Percentiles rank a stretch among this genome's conserved stretches.
Conservation (phyloP, 2,113 vertebrate species). For the Embiotoca jacksoni region DNA sequence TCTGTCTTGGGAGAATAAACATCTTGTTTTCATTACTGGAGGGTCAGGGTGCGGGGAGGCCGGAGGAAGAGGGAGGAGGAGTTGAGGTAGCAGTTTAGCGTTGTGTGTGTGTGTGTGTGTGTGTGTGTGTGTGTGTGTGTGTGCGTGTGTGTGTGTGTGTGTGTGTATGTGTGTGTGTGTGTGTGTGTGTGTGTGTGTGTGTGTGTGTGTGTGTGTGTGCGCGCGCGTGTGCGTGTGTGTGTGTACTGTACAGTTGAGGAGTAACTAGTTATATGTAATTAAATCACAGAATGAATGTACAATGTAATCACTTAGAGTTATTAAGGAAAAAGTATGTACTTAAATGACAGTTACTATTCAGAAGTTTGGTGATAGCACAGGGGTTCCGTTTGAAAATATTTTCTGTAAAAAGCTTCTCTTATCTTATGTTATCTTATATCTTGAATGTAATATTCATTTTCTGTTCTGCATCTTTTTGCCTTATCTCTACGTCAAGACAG, state of each 20-base stretch:
- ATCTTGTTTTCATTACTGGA: constrained; percentile 85
- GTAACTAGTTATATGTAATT: constrained; percentile 23
- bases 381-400: too few species aligned
- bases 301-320: too few species aligned
- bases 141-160: constrained; percentile 6
- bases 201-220: constrained; percentile 7
- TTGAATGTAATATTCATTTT: too few species aligned
- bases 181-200: constrained; percentile 14
- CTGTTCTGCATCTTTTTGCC: too few species aligned
- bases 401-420: too few species aligned
- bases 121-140: constrained; percentile 11
- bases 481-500: too few species aligned
- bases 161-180: constrained; percentile 43
- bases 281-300: constrained; percentile 19
- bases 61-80: constrained; percentile 37
- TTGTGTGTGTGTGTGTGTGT: constrained; percentile 44
- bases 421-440: too few species aligned
- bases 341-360: too few species aligned
- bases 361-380: too few species aligned
- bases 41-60: constrained; percentile 41
- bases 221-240: background rate
- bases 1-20: constrained; percentile 76
- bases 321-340: too few species aligned
- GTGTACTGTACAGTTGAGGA: constrained; percentile 29
- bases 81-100: constrained; percentile 64